Conservation (phyloP, 2,113 vertebrate genomes). For the Syngnathus scovelli region DNA sequence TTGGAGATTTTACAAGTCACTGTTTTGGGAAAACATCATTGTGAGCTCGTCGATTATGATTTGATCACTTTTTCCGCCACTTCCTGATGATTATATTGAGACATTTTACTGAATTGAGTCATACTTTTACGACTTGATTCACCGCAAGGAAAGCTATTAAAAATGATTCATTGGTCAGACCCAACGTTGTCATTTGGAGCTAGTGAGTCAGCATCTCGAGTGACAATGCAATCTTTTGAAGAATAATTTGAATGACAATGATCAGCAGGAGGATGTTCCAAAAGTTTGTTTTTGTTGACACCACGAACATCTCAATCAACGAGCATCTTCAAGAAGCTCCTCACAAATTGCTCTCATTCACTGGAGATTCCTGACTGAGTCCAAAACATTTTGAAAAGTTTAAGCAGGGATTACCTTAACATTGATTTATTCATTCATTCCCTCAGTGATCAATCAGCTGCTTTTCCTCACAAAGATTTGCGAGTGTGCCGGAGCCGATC, state of each 20-base stretch:
- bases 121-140: neutral
- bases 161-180: neutral
- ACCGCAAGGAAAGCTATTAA: neutral
- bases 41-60: neutral
- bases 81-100: neutral
- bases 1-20: neutral
- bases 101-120: neutral
- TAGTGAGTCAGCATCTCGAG: neutral
- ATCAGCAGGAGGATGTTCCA: neutral
- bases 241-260: neutral
- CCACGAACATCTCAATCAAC: neutral
- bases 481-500: too few relatives aligned
- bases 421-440: too few relatives aligned
- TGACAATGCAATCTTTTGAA: neutral
- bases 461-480: too few relatives aligned
- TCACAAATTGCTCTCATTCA: neutral
- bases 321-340: neutral
- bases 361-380: neutral
- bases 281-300: conserved; percentile 1
- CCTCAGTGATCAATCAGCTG: too few relatives aligned
- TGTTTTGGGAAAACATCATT: neutral
- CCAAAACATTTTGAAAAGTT: neutral
- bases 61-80: neutral
- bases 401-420: too few relatives aligned
- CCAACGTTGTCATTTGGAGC: neutral